Base-by-base conservation (phyloP, 2,888 invertebrate genomes). In the Ellobium chinense region DNA sequence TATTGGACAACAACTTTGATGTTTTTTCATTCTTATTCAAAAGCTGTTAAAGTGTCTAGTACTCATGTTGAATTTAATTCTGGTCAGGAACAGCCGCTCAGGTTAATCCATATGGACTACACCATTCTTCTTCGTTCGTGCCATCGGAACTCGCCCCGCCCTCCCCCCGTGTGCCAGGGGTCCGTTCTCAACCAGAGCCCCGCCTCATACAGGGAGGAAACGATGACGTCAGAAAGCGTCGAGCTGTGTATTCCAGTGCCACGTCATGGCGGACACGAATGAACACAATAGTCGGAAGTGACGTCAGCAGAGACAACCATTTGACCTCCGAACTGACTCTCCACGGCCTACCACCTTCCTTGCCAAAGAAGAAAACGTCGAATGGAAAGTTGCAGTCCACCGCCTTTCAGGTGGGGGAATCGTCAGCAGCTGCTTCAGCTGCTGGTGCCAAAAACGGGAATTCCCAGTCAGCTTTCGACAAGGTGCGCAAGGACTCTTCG, bases 191-290 rank as follows among this genome's bases (percentile, higher is more conserved):
- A n/a, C 60, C 60, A n/a, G 60, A 60, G n/a, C 60, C 60, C 5
- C 9, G 60, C 5, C 7, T 24, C 27, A n/a, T 7, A 7, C 60
- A 60, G n/a, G 60, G 14, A 60, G 27, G n/a, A 4, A 2, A 31
- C 18, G 36, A 66, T 36, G 66, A 66, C 36, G 66, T 54, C 7
- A 39, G 18, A n/a, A 70, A 29, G 7, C 31, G 70, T n/a, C 18
- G 46, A 54, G 70, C 54, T 12, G 70, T 70, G 24, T 46, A 46
- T 27, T 46, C 70, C 9, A 46, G 70, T n/a, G 54, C 54, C 18
- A 12, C 70, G 7, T 70, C 70, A 27, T 70, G 70, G 70, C 39
- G 70, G 29, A 18, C 24, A 18, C 31, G 70, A 27, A 27, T 2
- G n/a, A 24, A 46, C 46, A 70, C 46, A 2, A 34, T 27, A 14